Base-by-base conservation (phyloP, 2,113 vertebrate genomes). In the Tetrao urogallus region DNA sequence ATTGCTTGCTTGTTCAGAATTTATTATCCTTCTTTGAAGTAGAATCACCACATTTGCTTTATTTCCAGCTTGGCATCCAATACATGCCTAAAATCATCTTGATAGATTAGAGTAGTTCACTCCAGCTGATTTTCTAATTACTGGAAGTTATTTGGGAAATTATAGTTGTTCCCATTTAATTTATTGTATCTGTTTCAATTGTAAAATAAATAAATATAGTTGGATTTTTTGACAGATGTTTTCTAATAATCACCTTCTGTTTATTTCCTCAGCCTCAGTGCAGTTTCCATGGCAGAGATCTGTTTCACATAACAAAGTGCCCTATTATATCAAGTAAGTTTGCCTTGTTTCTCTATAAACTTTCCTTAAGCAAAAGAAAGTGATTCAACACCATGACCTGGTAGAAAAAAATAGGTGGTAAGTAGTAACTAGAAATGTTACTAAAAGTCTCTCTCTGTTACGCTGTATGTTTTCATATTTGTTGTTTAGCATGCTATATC, bases 251-350 rank as follows among this genome's bases (percentile, higher is more conserved):
- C 84, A 81, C 16, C 22, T 94, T 57, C 14, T 96, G 15, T 92
- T 84, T 93, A 52, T 97, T 96, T 97, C 58, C 66, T 70, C 96
- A 99, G 99, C 98, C 30, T 99, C 99, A 34, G 99, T 99, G 50
- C 98, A 99, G 98, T 98, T 98, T 96, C 98, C 98, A 1, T 99
- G 98, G 98, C 98, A 99, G 93, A 98, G 98, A 96, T 99, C 98
- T 63, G 98, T 99, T 89, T 99, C 99, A 79, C 98, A 98, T 95
- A 99, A 99, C 97, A 99, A 99, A 98, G 99, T 99, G 93, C 98
- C 99, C 91, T 99, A 99, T 96, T 99, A 99, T 86, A 99, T 99
- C 98, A 99, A 99, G 98, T 99, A 98, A 98, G 98, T 99, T 96
- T 92, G 58, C 40, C 82, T 97, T 91, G 65, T 50, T 95, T 96